Evolutionary conservation across 1,140 invertebrate species (phyloP).

Genomic region (Lamellibrachia luymesi): DNA sequence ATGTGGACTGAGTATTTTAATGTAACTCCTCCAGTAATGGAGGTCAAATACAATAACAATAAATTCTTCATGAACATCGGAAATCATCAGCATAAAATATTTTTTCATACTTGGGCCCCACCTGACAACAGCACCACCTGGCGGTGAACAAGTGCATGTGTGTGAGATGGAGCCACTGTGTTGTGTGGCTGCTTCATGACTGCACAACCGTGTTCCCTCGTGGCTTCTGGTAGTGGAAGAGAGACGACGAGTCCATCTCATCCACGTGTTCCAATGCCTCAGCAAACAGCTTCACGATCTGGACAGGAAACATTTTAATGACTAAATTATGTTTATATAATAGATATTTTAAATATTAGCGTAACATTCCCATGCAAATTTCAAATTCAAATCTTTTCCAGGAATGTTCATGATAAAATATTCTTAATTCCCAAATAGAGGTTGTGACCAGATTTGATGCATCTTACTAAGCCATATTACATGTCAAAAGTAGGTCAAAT

Average conservation of each 20-base stretch:
- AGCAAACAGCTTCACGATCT: constrained; percentile 42
- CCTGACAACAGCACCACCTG: background rate
- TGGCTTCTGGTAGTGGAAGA: constrained; percentile 37
- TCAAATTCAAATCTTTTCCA: too few species aligned
- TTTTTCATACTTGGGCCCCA: background rate
- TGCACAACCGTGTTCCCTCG: background rate
- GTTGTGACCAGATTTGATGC: too few species aligned
- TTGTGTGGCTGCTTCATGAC: background rate
- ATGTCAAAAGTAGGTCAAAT: too few species aligned
- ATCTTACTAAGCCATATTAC: too few species aligned
- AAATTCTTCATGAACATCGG: background rate
- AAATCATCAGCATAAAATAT: background rate
- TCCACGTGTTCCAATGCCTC: constrained; percentile 40
- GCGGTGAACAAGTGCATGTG: background rate
- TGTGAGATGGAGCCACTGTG: background rate
- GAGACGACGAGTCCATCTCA: constrained; percentile 35
- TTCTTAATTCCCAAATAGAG: too few species aligned
- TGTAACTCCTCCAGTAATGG: too few species aligned
- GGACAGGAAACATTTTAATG: constrained; percentile 24
- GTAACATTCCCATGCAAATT: too few species aligned
- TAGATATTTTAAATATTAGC: background rate
- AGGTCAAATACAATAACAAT: too few species aligned
- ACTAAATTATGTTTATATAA: background rate
- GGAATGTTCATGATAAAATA: too few species aligned
- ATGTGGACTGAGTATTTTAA: too few species aligned